Conservation (phyloP, 2,888 invertebrate genomes). For the Teleiodes luculella region DNA sequence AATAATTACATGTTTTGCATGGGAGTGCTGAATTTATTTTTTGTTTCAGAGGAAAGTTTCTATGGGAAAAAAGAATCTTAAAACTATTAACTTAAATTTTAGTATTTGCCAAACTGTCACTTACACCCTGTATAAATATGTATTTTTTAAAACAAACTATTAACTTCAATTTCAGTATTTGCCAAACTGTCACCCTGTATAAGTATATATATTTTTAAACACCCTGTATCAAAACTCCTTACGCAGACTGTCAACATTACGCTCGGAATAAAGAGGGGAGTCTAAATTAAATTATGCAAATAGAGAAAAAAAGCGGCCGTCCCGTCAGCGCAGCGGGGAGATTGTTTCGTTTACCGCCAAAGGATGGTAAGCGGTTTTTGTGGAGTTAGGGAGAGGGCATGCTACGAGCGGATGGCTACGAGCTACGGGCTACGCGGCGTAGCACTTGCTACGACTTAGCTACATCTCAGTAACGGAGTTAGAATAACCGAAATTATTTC, state of each 20-base stretch:
- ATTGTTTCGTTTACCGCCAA: conserved; percentile 22
- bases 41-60: too few species aligned
- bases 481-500: not conserved
- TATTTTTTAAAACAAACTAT: too few species aligned
- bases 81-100: too few species aligned
- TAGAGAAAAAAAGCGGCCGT: conserved; percentile 30
- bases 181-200: too few species aligned
- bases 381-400: not conserved
- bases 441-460: not conserved
- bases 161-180: too few species aligned
- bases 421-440: too few species aligned
- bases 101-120: too few species aligned
- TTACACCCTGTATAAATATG: too few species aligned
- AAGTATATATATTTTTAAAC: too few species aligned
- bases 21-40: too few species aligned
- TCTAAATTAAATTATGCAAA: conserved; percentile 39
- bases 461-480: not conserved
- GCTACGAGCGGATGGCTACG: not conserved
- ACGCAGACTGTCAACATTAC: conserved; percentile 9
- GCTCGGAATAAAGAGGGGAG: conserved; percentile 13
- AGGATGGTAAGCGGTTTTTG: conserved; percentile 15
- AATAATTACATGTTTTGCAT: too few species aligned
- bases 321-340: conserved; percentile 21
- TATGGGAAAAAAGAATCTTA: too few species aligned
- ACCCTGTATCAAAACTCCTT: not conserved